phyloP scores from a whole-genome alignment of 2,113 vertebrate species.

The Oxyura jamaicensis region DNA sequence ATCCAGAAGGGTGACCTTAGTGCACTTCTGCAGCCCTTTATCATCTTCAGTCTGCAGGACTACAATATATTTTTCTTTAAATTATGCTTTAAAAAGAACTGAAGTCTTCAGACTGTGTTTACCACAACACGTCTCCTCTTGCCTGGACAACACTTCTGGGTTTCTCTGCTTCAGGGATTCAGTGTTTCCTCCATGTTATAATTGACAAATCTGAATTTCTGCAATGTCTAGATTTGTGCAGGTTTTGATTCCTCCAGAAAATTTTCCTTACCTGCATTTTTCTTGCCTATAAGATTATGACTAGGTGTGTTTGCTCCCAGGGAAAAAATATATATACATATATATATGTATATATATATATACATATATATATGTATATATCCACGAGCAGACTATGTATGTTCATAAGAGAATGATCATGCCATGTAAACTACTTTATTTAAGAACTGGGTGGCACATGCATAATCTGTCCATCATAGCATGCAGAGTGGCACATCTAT shows the following conservation, averaged over 20 bases:
- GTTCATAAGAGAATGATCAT: neutral
- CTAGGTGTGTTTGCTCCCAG: neutral
- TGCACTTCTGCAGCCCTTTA: neutral
- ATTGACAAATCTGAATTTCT: neutral
- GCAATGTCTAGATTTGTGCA: neutral
- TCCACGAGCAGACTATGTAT: neutral
- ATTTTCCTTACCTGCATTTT: neutral
- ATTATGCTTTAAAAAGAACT: neutral
- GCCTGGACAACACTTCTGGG: neutral
- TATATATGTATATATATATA: too few relatives aligned
- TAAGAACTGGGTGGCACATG: neutral
- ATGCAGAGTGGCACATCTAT: neutral
- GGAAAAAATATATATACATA: too few relatives aligned
- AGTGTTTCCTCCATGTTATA: neutral
- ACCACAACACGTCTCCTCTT: neutral
- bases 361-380: neutral
- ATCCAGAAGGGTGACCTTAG: neutral
- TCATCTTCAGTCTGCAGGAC: neutral
- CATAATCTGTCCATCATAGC: neutral
- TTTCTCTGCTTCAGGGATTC: neutral
- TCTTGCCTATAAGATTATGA: neutral
- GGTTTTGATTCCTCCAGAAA: neutral
- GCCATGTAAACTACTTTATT: neutral
- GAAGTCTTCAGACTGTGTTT: neutral
- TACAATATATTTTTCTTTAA: neutral